Conservation (phyloP, 2,797 vertebrate species). For the Chelonia mydas region DNA sequence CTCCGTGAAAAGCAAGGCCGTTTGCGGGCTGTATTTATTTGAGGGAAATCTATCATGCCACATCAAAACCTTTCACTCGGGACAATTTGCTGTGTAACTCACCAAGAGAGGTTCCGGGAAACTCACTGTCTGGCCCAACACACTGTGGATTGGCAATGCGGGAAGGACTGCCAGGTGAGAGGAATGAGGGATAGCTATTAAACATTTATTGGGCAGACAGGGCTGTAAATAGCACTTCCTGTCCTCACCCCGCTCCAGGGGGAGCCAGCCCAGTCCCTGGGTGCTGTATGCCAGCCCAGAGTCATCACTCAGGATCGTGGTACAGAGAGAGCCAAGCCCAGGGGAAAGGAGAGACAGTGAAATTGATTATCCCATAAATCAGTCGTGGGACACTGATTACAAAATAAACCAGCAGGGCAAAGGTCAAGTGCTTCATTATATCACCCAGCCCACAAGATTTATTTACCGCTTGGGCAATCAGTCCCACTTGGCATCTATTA, state of each 20-base stretch:
- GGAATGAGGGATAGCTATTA: neutral
- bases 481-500: constrained; percentile 42
- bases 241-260: neutral
- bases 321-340: constrained; percentile 22
- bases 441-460: constrained; percentile 50
- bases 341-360: constrained; percentile 14
- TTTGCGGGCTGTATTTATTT: constrained; percentile 43
- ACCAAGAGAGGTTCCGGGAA: constrained; percentile 15
- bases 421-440: constrained; percentile 47
- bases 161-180: neutral
- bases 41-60: constrained; percentile 54
- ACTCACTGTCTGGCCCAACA: constrained; percentile 1
- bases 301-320: constrained; percentile 59
- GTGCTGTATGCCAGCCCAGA: neutral
- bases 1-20: constrained; percentile 8
- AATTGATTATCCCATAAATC: constrained; percentile 61
- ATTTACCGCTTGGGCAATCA: constrained; percentile 31
- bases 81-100: constrained; percentile 57
- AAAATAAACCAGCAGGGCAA: constrained; percentile 60
- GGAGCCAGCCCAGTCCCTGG: neutral
- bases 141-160: neutral
- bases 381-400: constrained; percentile 25
- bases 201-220: neutral
- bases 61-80: constrained; percentile 40
- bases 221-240: neutral